Evolutionary conservation across 2,888 invertebrate species (phyloP).

Genomic region (Hypsopygia costalis): DNA sequence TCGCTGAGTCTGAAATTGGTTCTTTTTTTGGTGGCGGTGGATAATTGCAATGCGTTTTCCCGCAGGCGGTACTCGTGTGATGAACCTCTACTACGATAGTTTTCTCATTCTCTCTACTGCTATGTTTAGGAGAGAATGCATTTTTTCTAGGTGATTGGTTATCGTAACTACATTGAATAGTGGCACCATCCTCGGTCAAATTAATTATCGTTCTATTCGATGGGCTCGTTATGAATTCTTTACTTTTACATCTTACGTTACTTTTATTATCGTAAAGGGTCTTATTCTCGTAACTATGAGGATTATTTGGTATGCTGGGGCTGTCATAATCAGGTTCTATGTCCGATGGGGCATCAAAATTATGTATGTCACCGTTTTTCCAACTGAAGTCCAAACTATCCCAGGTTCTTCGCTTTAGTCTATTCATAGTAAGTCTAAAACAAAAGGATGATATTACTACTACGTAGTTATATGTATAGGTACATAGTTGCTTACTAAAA

Average conservation of each 20-base stretch:
- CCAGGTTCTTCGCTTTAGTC: constrained; percentile 79
- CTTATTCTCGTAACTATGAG: constrained; percentile 66
- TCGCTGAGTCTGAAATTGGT: constrained; percentile 46
- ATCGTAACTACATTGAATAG: constrained; percentile 83
- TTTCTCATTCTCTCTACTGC: constrained; percentile 72
- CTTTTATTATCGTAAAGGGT: constrained; percentile 51
- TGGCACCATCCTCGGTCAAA: constrained; percentile 85
- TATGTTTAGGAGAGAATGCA: constrained; percentile 48
- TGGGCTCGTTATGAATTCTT: constrained; percentile 57
- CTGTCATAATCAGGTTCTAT: constrained; percentile 72
- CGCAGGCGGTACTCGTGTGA: constrained; percentile 54
- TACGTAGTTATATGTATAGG: too few species aligned
- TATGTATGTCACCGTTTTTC: constrained; percentile 72
- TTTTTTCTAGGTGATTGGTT: constrained; percentile 64
- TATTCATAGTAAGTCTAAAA: constrained; percentile 64
- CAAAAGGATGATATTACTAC: constrained; percentile 8
- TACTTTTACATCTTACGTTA: constrained; percentile 44
- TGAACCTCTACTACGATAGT: constrained; percentile 90
- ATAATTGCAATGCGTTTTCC: constrained; percentile 50
- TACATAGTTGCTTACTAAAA: too few species aligned
- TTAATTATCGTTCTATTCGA: constrained; percentile 87
- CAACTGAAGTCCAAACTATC: constrained; percentile 81
- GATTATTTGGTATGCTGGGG: constrained; percentile 73
- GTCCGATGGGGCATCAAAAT: constrained; percentile 72
- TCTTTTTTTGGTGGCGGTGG: constrained; percentile 52